Evolutionary conservation across 2,888 invertebrate genomes (phyloP), one percentile per base, ranked within the genome.

Genomic region (Metopia argyrocephala): DNA sequence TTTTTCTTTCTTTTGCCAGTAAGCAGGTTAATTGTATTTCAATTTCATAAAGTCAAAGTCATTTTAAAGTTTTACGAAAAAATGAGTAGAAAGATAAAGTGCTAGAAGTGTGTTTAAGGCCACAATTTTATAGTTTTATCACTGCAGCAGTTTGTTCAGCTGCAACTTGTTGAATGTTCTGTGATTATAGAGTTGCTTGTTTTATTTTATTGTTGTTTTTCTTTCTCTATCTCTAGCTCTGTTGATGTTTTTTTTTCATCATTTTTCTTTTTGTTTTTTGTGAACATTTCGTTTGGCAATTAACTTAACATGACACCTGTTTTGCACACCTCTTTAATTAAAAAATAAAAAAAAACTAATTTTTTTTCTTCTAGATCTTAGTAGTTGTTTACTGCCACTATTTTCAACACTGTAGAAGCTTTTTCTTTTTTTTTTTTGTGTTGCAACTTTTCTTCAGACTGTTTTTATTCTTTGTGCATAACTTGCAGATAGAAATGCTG

Each of bases 221-320:
- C 28, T 65, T 64, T n/a, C 18, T n/a, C n/a, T n/a, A n/a, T n/a
- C n/a, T n/a, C n/a, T n/a, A n/a, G n/a, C n/a, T n/a, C n/a, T n/a
- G n/a, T n/a, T n/a, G n/a, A 50, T 25, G 21, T 27, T 18, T 48
- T 59, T 31, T 57, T 57, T 46, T 12, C 18, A n/a, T n/a, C n/a
- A n/a, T 2, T 57, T 38, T 64, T 56, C 52, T 45, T 52, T 28
- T 28, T 75, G 57, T 74, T 66, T 23, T 23, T 56, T 27, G 28
- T 57, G 23, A 69, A 66, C 78, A 81, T 78, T 81, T 76, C 80
- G 61, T 81, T 81, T 78, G 70, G 76, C 78, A 81, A 81, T 81
- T 81, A 81, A 81, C 74, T 81, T 81, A 81, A 81, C 81, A 81
- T 81, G 81, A 81, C 81, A 81, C 81, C 81, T 81, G 81, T 81